Base-by-base conservation (phyloP, 2,113 vertebrate species). In the Microtus ochrogaster region DNA sequence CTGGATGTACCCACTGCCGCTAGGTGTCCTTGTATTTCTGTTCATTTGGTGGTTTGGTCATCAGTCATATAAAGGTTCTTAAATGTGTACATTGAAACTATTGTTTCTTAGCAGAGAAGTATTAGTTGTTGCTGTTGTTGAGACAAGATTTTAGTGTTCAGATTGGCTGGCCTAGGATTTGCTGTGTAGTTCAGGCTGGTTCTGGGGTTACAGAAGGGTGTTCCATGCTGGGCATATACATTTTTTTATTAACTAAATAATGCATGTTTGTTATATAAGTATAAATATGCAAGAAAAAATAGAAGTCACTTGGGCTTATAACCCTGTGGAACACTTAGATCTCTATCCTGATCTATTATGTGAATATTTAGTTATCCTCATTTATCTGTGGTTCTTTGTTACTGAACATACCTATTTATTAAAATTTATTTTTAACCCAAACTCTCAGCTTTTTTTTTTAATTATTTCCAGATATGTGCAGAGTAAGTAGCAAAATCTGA, bases 271-370 rank as follows among this genome's bases (percentile, higher is more conserved):
- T 66, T 66, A 30, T 22, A 73, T 70, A 68, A 93, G n/a, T 91
- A 79, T 36, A 94, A 68, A 47, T 90, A 90, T 92, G 12, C 12
- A 83, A 83, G 72, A 93, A 86, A 94, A 94, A 82, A 52, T 82
- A 82, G 47, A 68, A 68, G 21, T 96, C 36, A 79, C 39, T 28
- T 76, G 1, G 55, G 55, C 17, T 58, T 58, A 58, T 19, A 58
- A 58, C 55, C 55, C 55, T 5, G 0, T 58, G 55, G 55, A 58
- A 58, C 55, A 58, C 55, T 58, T 58, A 58, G 55, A 58, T 21
- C 55, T 58, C 17, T 58, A 21, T 58, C 55, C 17, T 58, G 55
- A 17, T 58, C 55, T 58, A 58, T 58, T 55, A 28, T 24, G 10
- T 63, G 61, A 92, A 72, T 49, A 49, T 90, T 49, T 7, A 9